A percentile compares a stretch with the other conserved stretches of the same genome.
These are phyloP conservation scores for Marronus borbonicus DNA, from an alignment of 2,888 invertebrate species.

Conservation along the genomic window DNA sequence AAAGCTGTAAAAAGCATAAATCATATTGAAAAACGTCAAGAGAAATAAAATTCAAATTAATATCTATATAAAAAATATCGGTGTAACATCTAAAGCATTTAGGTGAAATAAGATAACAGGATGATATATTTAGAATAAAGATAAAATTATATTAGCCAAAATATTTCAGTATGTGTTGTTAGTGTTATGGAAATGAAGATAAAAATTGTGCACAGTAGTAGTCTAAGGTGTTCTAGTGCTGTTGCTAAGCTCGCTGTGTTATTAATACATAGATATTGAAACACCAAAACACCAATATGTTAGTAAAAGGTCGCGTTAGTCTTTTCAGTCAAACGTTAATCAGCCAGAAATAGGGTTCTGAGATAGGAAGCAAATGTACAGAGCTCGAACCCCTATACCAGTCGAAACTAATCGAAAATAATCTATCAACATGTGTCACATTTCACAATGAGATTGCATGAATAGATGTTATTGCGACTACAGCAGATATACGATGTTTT, in stretches of 20 bases:
- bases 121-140: constrained; percentile 29
- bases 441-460: neutral
- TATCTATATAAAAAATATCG: constrained; percentile 8
- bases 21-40: constrained; percentile 2
- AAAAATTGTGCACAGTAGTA: constrained; percentile 20
- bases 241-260: constrained; percentile 46
- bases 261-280: constrained; percentile 40
- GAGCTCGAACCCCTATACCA: constrained; percentile 67
- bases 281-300: constrained; percentile 41
- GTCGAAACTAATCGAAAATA: constrained; percentile 65
- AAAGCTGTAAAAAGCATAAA: constrained; percentile 20
- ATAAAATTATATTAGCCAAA: constrained; percentile 16
- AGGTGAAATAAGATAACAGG: neutral
- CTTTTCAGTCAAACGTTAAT: constrained; percentile 31
- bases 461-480: neutral
- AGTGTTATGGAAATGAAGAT: constrained; percentile 31
- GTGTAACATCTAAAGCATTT: constrained; percentile 42
- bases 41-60: constrained; percentile 23
- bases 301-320: constrained; percentile 43
- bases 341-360: constrained; percentile 54
- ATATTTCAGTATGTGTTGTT: constrained; percentile 44
- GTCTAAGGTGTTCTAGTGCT: constrained; percentile 44
- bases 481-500: too few species aligned
- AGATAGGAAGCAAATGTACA: constrained; percentile 70
- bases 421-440: constrained; percentile 58